These are phyloP conservation scores for Dasypogon diadema DNA, from an alignment of 2,888 invertebrate genomes.

Conservation along the genomic window DNA sequence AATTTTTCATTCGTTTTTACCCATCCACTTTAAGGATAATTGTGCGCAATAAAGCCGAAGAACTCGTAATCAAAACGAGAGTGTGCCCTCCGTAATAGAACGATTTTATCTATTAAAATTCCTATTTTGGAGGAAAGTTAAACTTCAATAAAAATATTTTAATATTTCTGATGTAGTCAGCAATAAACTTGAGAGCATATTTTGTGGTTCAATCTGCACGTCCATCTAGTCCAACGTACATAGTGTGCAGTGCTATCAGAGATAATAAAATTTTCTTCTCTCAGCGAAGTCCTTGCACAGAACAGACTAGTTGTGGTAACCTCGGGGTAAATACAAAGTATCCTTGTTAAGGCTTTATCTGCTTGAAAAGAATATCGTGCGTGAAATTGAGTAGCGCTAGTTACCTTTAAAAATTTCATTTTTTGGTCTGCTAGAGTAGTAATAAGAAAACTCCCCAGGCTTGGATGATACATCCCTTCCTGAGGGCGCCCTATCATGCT, in stretches of 20 bases:
- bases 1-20: constrained; percentile 3
- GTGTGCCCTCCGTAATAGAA: background rate
- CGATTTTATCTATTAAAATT: background rate
- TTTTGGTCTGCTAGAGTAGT: constrained; percentile 28
- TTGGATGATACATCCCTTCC: constrained; percentile 2
- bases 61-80: background rate
- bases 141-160: constrained; percentile 30
- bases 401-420: constrained; percentile 25
- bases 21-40: constrained; percentile 27
- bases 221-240: constrained; percentile 27
- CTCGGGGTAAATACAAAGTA: constrained; percentile 13
- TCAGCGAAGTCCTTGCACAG: background rate
- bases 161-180: constrained; percentile 8
- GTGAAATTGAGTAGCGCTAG: constrained; percentile 41
- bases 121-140: background rate
- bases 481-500: background rate
- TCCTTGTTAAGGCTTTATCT: constrained; percentile 29
- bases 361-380: constrained; percentile 40
- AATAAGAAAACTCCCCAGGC: background rate
- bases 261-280: constrained; percentile 17
- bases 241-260: constrained; percentile 14
- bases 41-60: background rate
- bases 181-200: no score
- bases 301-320: background rate
- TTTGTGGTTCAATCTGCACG: constrained; percentile 18